Conservation (phyloP, 2,113 vertebrate species). For the Oceanodroma tethys region DNA sequence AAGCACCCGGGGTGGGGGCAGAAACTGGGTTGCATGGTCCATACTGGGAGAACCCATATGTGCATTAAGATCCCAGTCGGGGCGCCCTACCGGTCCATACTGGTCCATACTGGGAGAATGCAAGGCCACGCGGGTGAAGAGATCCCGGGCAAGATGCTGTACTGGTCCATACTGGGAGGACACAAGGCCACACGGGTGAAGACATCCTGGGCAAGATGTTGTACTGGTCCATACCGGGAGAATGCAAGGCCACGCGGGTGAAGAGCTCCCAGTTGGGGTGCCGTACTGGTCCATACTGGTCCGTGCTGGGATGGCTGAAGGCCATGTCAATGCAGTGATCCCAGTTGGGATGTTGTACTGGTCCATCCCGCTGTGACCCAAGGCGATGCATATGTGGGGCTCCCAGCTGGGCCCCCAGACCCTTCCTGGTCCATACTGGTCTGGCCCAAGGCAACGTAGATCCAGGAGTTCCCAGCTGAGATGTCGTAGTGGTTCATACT, state of each 20-base stretch:
- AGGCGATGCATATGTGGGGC: neutral
- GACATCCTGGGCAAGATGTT: neutral
- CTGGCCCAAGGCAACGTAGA: accelerated
- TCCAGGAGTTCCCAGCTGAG: neutral
- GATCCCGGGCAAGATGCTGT: neutral
- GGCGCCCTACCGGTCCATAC: neutral
- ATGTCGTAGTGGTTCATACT: accelerated
- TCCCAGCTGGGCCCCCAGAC: neutral
- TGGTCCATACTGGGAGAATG: neutral
- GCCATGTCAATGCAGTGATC: neutral
- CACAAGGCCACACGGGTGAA: neutral
- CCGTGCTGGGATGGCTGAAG: neutral
- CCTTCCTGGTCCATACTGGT: neutral
- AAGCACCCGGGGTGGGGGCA: neutral
- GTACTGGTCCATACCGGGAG: neutral
- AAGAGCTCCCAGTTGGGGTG: neutral
- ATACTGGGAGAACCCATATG: neutral
- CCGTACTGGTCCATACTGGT: neutral
- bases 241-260: neutral
- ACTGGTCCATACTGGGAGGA: neutral
- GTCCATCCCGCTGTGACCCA: neutral
- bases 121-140: neutral
- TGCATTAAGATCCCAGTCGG: neutral
- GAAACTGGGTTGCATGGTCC: neutral
- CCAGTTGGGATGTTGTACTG: neutral